Conservation (phyloP, 2,797 vertebrate species). For the Meda fulgida region DNA sequence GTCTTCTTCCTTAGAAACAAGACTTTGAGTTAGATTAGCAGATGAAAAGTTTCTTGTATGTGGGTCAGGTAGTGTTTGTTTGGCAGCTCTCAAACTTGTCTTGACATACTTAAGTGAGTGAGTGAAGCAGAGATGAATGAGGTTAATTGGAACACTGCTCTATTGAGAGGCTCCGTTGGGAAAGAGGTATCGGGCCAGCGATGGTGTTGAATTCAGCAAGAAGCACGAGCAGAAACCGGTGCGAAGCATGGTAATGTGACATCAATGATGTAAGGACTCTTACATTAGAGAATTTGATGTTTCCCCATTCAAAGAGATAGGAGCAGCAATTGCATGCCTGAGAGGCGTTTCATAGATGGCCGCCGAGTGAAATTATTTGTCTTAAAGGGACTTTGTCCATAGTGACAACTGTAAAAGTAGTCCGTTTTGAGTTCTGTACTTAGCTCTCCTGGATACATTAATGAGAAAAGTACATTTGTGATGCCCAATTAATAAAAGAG, state of each 20-base stretch:
- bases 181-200: conserved; percentile 47
- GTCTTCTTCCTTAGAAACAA: not conserved
- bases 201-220: conserved; percentile 44
- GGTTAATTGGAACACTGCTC: conserved; percentile 60
- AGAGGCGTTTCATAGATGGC: no score
- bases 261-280: not conserved
- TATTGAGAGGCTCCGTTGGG: conserved; percentile 44
- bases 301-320: no score
- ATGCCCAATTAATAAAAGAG: not conserved
- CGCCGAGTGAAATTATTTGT: no score
- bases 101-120: conserved; percentile 57
- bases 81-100: conserved; percentile 52
- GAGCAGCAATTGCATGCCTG: no score
- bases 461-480: not conserved
- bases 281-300: no score
- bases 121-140: conserved; percentile 50
- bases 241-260: conserved; percentile 22
- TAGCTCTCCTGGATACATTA: no score
- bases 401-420: no score
- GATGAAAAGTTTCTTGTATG: conserved; percentile 41
- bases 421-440: not conserved
- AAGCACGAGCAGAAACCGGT: not conserved
- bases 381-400: no score
- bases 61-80: conserved; percentile 56
- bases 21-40: not conserved